phyloP scores from a whole-genome alignment of 2,888 invertebrate genomes.

The Biston betularia region DNA sequence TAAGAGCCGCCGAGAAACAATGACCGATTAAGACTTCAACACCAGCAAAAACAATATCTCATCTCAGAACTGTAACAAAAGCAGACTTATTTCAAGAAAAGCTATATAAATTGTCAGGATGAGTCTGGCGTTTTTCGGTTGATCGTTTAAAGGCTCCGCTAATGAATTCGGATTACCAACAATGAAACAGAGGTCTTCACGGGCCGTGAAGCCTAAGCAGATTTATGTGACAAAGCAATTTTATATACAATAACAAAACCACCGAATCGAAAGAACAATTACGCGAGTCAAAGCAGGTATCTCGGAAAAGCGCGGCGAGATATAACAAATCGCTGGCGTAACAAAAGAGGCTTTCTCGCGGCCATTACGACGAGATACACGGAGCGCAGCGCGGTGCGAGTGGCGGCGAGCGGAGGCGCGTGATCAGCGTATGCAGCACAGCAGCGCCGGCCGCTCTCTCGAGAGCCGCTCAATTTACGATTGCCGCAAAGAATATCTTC shows the following conservation, averaged over 20 bases:
- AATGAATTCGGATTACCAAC: constrained; percentile 74
- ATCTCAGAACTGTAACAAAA: constrained; percentile 41
- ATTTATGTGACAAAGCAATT: constrained; percentile 83
- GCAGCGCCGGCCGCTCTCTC: constrained; percentile 59
- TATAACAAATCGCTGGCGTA: constrained; percentile 82
- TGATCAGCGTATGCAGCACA: constrained; percentile 78
- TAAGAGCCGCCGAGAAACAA: constrained; percentile 29
- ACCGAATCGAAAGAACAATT: constrained; percentile 83
- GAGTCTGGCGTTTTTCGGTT: constrained; percentile 38
- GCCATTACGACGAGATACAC: constrained; percentile 80
- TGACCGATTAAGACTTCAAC: constrained; percentile 23
- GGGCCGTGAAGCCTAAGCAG: constrained; percentile 72
- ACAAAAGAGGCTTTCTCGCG: constrained; percentile 85
- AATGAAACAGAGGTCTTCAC: constrained; percentile 65
- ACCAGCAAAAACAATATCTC: constrained; percentile 34
- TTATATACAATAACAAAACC: constrained; percentile 82
- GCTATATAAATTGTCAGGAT: constrained; percentile 38
- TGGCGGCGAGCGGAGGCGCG: constrained; percentile 52
- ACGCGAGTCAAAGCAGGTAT: constrained; percentile 82
- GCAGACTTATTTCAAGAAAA: constrained; percentile 34
- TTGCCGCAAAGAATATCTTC: constrained; percentile 83
- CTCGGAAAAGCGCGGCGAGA: constrained; percentile 78
- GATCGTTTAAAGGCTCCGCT: constrained; percentile 48
- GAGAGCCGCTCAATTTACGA: constrained; percentile 78
- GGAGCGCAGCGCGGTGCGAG: constrained; percentile 66